Evolutionary conservation across 2,797 vertebrate species (phyloP).

Genomic region (Gobionotothen gibberifrons): DNA sequence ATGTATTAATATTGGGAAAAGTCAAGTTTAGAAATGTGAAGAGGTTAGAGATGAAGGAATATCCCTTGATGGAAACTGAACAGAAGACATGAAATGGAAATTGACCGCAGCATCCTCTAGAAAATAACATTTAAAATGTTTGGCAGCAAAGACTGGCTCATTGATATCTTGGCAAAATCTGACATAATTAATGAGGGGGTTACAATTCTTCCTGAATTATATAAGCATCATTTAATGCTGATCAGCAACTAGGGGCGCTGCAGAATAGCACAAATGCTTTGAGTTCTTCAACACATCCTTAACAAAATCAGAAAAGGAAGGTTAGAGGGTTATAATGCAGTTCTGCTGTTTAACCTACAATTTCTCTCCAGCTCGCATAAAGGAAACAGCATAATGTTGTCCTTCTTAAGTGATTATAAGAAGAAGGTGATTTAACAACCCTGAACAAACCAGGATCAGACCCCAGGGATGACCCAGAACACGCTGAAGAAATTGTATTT

Average conservation of each 20-base stretch:
- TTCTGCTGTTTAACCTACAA: background rate
- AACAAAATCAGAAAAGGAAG: conserved; percentile 5
- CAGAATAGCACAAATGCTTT: conserved; percentile 1
- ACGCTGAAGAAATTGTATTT: background rate
- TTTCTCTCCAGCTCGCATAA: no score
- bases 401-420: background rate
- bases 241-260: conserved; percentile 12
- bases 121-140: no score
- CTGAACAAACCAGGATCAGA: background rate
- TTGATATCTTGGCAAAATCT: no score
- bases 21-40: no score
- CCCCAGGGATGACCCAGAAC: background rate
- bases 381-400: background rate
- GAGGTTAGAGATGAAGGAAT: no score
- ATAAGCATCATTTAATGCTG: background rate
- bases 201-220: no score
- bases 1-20: no score
- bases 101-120: no score
- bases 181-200: no score
- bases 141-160: no score
- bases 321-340: background rate
- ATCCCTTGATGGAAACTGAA: no score
- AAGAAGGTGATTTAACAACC: background rate
- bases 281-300: background rate
- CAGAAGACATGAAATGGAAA: no score